Percentiles rank a stretch among this genome's conserved stretches.
These are phyloP conservation scores for Tauraco hartlaubi DNA, from an alignment of 2,797 vertebrate species.

Conservation along the genomic window DNA sequence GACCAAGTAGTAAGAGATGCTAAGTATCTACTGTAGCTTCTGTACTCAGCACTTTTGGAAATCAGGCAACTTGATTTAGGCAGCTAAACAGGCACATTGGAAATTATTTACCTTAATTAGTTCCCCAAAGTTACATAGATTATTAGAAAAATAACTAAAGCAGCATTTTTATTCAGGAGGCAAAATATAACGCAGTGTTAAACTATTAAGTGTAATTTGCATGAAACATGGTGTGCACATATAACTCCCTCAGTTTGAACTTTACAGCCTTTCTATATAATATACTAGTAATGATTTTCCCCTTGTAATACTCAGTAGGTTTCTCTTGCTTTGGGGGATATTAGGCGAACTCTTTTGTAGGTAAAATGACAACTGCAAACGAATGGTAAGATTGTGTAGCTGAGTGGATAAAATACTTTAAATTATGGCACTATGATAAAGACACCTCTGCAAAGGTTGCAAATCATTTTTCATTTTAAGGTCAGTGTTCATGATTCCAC, in stretches of 20 bases:
- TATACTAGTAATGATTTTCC: constrained; percentile 3
- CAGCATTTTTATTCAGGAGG: constrained; percentile 42
- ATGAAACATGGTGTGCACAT: constrained; percentile 21
- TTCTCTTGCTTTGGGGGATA: constrained; percentile 58
- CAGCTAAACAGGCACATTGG: neutral
- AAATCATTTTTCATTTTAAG: constrained; percentile 66
- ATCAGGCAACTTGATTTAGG: neutral
- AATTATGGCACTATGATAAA: constrained; percentile 42
- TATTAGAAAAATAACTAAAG: constrained; percentile 66
- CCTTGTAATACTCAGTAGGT: neutral
- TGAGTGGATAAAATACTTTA: constrained; percentile 61
- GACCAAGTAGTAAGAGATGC: neutral
- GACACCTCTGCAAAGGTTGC: constrained; percentile 55
- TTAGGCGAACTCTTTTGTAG: constrained; percentile 40
- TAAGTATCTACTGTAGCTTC: neutral
- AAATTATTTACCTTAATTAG: constrained; percentile 45
- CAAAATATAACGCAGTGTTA: constrained; percentile 44
- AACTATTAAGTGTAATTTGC: constrained; percentile 17
- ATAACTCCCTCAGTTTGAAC: constrained; percentile 22
- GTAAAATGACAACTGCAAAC: constrained; percentile 53
- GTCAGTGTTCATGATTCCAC: constrained; percentile 52
- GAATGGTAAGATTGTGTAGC: constrained; percentile 49
- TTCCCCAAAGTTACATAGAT: constrained; percentile 54
- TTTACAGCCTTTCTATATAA: constrained; percentile 15
- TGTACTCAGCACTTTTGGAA: constrained; percentile 26